Evolutionary conservation across 35 echinoderm and acorn worm species (phyloP).

Genomic region (Diadema setosum): DNA sequence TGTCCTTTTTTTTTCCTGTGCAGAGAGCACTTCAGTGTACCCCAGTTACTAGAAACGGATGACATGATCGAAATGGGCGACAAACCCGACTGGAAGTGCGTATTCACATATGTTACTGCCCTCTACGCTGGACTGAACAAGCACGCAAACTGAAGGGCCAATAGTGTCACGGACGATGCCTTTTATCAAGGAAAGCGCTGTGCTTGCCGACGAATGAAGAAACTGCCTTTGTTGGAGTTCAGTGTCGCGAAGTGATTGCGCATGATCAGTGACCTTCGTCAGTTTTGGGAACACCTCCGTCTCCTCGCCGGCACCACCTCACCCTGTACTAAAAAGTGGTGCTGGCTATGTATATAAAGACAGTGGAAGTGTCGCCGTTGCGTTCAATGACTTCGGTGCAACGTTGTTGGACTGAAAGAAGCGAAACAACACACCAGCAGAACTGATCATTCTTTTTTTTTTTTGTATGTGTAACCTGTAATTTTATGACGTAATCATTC

Average conservation of each 20-base stretch:
- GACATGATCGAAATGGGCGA: constrained; percentile 99
- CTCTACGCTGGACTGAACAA: constrained; percentile 75
- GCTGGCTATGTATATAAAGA: not conserved
- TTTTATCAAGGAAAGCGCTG: too few species aligned
- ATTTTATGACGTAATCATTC: too few species aligned
- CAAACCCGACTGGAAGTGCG: constrained; percentile 99
- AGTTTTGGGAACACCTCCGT: not conserved
- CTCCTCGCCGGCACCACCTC: not conserved
- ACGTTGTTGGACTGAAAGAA: too few species aligned
- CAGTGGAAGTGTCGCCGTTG: not conserved
- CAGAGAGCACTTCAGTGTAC: constrained; percentile 73
- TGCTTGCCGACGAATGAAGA: too few species aligned
- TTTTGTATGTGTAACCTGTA: too few species aligned
- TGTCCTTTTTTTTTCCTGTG: not conserved
- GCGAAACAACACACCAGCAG: too few species aligned
- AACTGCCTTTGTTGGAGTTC: too few species aligned
- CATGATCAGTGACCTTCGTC: not conserved
- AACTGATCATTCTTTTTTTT: too few species aligned
- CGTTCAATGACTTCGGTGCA: not conserved
- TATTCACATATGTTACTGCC: constrained; percentile 89
- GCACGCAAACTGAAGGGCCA: not conserved
- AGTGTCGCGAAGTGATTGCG: too few species aligned
- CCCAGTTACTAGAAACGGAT: constrained; percentile 83
- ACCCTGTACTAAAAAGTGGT: not conserved
- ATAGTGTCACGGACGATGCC: too few species aligned